Evolutionary conservation across 2,888 invertebrate genomes (phyloP), one percentile per base, ranked within the genome.

Genomic region (Acanthosepion lycidas): DNA sequence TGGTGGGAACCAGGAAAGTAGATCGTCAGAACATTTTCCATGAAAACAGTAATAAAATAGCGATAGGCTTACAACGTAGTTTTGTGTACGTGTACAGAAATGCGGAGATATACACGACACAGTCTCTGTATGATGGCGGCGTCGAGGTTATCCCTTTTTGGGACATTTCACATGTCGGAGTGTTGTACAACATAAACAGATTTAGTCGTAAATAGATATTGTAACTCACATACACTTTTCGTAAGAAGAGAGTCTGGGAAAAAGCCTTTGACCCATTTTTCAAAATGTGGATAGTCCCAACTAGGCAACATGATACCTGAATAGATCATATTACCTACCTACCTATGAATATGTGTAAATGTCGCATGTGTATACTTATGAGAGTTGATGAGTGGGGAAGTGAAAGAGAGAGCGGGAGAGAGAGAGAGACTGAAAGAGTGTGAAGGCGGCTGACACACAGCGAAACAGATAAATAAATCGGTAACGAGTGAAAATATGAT

Each of bases 161-260:
- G 78, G n/a, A n/a, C n/a, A 33, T 12, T 78, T 78, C 78, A 33
- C n/a, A 78, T 78, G 15, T 78, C 23, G 59, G 59, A 78, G 23
- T 78, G 78, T 78, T n/a, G 78, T n/a, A 78, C 78, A n/a, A 78
- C 12, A 78, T n/a, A n/a, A 33, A 78, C 78, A n/a, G 78, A 78
- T 78, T 78, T n/a, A 78, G 78, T 78, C n/a, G 78, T 78, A 78
- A n/a, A 78, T 78, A 78, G 78, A 78, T 33, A n/a, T 78, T 33
- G 78, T 33, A 33, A n/a, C 78, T 12, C 78, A 15, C 78, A 78
- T 78, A 78, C 12, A n/a, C n/a, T 78, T 78, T 78, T 78, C 78
- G 78, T 15, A 78, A 78, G 78, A 78, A 78, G 78, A 78, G n/a
- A n/a, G 78, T 78, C 78, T 78, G 78, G 78, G 78, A 78, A 78